Evolutionary conservation across 2,888 invertebrate genomes (phyloP).

Genomic region (Thereva nobilitata): DNA sequence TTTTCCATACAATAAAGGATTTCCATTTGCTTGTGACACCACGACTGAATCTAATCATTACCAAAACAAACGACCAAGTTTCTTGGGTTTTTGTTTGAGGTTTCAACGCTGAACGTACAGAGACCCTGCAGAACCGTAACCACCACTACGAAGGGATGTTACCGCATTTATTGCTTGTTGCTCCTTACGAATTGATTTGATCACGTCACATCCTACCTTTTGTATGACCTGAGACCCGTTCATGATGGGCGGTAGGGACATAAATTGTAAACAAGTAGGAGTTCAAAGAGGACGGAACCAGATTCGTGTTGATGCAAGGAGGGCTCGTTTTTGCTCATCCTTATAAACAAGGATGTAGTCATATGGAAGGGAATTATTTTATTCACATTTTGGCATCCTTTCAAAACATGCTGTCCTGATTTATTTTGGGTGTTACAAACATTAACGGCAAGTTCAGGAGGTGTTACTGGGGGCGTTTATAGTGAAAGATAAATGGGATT

Average conservation of each 20-base stretch:
- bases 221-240: background rate
- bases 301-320: too few species aligned
- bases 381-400: slow-evolving; percentile 16
- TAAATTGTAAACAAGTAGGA: slow-evolving; percentile 6
- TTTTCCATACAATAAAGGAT: too few species aligned
- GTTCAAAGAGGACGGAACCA: background rate
- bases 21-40: too few species aligned
- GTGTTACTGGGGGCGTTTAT: background rate
- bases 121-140: too few species aligned
- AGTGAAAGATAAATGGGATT: slow-evolving; percentile 1
- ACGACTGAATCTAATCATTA: too few species aligned
- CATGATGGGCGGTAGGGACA: background rate
- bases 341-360: background rate
- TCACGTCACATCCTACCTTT: background rate
- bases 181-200: slow-evolving; percentile 19
- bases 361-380: background rate
- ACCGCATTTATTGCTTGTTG: slow-evolving; percentile 11
- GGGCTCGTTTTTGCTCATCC: too few species aligned
- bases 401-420: background rate
- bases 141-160: background rate
- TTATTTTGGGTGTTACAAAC: slow-evolving; percentile 22
- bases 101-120: too few species aligned
- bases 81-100: too few species aligned
- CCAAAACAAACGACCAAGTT: too few species aligned
- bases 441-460: background rate